Base-by-base conservation (phyloP, 2,888 invertebrate species). In the Apamea monoglypha region DNA sequence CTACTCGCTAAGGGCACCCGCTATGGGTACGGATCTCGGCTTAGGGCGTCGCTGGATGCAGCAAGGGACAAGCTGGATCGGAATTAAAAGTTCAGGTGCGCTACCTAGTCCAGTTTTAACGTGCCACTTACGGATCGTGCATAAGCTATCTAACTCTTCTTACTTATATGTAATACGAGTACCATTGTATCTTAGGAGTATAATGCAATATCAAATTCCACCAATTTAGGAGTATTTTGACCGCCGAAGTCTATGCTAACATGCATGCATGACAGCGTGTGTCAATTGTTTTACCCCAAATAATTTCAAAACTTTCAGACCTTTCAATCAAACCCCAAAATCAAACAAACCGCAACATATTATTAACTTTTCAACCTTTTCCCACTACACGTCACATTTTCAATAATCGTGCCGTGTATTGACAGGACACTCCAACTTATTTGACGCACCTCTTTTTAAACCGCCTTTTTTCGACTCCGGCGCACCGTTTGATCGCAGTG, bases 401-500 rank as follows among this genome's bases (percentile, higher is more conserved):
- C 91, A 92, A 92, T 91, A 91, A 92, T 90, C 92, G 92, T 91
- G 90, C 89, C 74, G 76, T 89, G 91, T 93, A 94, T 94, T 95
- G 95, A 95, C 95, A 94, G 94, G 92, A 93, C 92, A 92, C 92
- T 93, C 92, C 83, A 85, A 83, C 73, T 80, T 76, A 85, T 76
- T 92, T 85, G 83, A 91, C 61, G 85, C 63, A 59, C 80, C 83
- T 80, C 85, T 88, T 91, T 90, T 91, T 88, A 90, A 91, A 88
- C 87, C 87, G 82, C 80, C 80, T 90, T 91, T 92, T 92, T 92
- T 89, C 81, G 73, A 88, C 86, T 88, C 88, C 78, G 92, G 91
- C 94, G 95, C 93, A 84, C 76, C 93, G 92, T 96, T 96, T 96
- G 96, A 96, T 95, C 95, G 89, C 91, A 87, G 93, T 96, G 96